These are phyloP conservation scores for Paedocypris micromegethes DNA, from an alignment of 2,797 vertebrate genomes.

Conservation along the genomic window DNA sequence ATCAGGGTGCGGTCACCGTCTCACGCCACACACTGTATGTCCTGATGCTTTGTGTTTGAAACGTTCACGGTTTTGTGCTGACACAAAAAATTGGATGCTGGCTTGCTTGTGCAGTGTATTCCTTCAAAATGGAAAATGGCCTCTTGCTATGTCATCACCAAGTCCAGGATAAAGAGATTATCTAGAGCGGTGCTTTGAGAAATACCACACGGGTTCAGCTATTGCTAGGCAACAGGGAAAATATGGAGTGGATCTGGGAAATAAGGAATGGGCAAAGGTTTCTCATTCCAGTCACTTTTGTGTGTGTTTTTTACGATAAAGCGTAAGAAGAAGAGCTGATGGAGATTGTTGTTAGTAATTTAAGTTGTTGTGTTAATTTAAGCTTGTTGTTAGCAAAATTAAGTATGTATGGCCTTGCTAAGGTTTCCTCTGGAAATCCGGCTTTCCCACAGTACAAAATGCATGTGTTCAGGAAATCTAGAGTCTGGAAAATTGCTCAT, in stretches of 20 bases:
- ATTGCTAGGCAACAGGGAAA: too few species aligned
- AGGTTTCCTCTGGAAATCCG: too few species aligned
- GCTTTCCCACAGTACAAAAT: too few species aligned
- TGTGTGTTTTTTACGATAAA: too few species aligned
- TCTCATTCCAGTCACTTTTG: background rate
- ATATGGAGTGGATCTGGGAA: too few species aligned
- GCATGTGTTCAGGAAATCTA: too few species aligned
- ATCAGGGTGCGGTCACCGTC: background rate
- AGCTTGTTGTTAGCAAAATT: too few species aligned
- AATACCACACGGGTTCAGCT: background rate
- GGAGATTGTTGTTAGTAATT: too few species aligned
- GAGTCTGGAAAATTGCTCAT: too few species aligned
- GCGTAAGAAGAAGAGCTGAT: too few species aligned
- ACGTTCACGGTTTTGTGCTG: constrained; percentile 11
- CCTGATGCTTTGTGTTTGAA: constrained; percentile 1
- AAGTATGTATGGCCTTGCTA: too few species aligned
- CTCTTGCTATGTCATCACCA: constrained; percentile 19
- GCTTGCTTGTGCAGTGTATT: constrained; percentile 58
- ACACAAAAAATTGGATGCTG: constrained; percentile 8
- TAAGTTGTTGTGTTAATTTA: too few species aligned
- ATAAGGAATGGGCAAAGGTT: background rate
- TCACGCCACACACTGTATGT: constrained; percentile 27
- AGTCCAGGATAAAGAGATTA: constrained; percentile 31
- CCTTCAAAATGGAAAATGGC: constrained; percentile 43
- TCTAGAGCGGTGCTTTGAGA: constrained; percentile 43